Evolutionary conservation across 2,113 vertebrate species (phyloP), one percentile per base, ranked within the genome.

Genomic region (Chunga burmeisteri): DNA sequence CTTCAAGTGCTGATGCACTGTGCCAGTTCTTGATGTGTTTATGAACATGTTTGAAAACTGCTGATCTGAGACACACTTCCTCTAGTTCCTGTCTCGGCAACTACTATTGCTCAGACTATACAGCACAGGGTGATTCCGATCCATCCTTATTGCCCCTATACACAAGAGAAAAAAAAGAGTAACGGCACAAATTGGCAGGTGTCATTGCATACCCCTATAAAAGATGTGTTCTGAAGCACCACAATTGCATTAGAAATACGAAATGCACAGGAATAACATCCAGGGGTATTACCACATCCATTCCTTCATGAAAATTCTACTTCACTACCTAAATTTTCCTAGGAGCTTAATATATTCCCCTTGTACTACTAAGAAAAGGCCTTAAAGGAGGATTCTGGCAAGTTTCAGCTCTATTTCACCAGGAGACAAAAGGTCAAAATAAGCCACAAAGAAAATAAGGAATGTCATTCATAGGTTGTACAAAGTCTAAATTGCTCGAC

Each of bases 1-100:
- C 4, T 1, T 27, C 1, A 0, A 3, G 6, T 27, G 65, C 56
- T 26, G 55, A n/a, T 13, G 20, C 16, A 13, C 56, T 36, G 44
- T 14, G 44, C 44, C 74, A 73, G 52, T 27, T 73, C 44, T 13
- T 38, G 32, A 52, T 44, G 52, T 1, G 0, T n/a, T 46, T 52
- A 22, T 18, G 53, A 53, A 53, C 1, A 0, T 22, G 25, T 47
- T 27, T 40, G 80, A 62, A 55, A 70, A 47, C 34, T 40, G 67
- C 52, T 47, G 34, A 53, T n/a, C 38, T 40, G 38, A 55, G 53
- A 55, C 20, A 26, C 16, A 3, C 10, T 62, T 55, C 47, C 53
- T 47, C n/a, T 22, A 42, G 53, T 42, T 74, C 62, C 49, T 42
- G 14, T 40, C 77, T 53, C 4, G 1, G 70, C 42, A 75, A 29